Percentiles rank a stretch among this genome's conserved stretches.
Evolutionary conservation across 2,888 invertebrate genomes (phyloP).

Genomic region (Protodeltote pygarga): DNA sequence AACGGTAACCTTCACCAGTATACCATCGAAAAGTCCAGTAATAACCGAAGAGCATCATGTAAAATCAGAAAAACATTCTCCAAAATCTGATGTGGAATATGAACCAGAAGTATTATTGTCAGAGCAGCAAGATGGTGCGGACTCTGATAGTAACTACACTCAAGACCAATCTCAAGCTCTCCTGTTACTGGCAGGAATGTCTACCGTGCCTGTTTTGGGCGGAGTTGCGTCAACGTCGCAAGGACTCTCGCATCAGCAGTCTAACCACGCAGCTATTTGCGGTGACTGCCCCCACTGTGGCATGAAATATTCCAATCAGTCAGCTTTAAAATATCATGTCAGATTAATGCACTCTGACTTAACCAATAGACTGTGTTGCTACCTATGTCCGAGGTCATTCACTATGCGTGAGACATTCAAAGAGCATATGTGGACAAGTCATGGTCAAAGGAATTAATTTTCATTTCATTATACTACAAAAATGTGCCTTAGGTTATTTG

Average conservation of each 20-base stretch:
- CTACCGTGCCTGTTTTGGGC: slow-evolving; percentile 65
- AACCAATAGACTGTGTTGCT: slow-evolving; percentile 89
- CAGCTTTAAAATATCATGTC: slow-evolving; percentile 90
- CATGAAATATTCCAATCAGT: slow-evolving; percentile 90
- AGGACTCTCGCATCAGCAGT: slow-evolving; percentile 73
- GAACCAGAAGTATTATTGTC: slow-evolving; percentile 82
- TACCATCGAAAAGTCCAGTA: slow-evolving; percentile 71
- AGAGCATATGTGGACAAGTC: slow-evolving; percentile 90
- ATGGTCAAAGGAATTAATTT: slow-evolving; percentile 87
- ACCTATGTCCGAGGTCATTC: slow-evolving; percentile 90
- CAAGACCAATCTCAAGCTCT: slow-evolving; percentile 78
- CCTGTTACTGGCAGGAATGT: slow-evolving; percentile 76
- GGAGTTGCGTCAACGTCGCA: slow-evolving; percentile 78
- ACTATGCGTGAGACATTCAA: slow-evolving; percentile 90
- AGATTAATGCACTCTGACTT: slow-evolving; percentile 90
- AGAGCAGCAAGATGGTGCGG: slow-evolving; percentile 77
- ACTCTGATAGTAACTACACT: slow-evolving; percentile 69
- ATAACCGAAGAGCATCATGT: slow-evolving; percentile 72
- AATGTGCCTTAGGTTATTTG: slow-evolving; percentile 72
- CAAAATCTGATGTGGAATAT: slow-evolving; percentile 80
- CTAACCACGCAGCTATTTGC: slow-evolving; percentile 85
- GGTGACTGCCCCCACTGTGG: slow-evolving; percentile 90
- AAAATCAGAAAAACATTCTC: slow-evolving; percentile 80
- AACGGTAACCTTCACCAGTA: slow-evolving; percentile 59
- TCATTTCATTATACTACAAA: slow-evolving; percentile 37